A percentile compares a stretch with the other conserved stretches of the same genome.
Evolutionary conservation across 2,888 invertebrate species (phyloP).

Genomic region (Stenichneumon culpator): DNA sequence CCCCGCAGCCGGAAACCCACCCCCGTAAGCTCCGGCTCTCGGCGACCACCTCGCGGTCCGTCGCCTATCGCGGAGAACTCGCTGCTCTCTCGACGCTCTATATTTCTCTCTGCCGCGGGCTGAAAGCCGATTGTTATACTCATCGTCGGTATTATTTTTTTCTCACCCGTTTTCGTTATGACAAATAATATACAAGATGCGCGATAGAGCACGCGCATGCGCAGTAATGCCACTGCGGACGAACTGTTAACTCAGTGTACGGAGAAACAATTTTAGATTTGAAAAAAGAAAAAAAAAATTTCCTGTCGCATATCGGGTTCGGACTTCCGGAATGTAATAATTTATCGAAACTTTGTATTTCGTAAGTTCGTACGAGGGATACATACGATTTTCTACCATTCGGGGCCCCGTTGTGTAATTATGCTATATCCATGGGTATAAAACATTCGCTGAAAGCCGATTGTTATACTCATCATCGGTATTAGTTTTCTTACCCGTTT

Average conservation of each 20-base stretch:
- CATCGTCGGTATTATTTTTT: background rate
- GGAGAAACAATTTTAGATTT: slow-evolving; percentile 29
- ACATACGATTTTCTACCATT: slow-evolving; percentile 21
- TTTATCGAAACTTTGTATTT: slow-evolving; percentile 26
- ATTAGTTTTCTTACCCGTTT: background rate
- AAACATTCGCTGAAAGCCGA: slow-evolving; percentile 14
- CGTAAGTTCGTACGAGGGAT: slow-evolving; percentile 3
- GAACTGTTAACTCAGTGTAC: background rate
- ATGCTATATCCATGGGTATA: slow-evolving; percentile 9
- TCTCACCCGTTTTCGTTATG: background rate
- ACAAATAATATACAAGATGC: background rate
- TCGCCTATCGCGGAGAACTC: background rate
- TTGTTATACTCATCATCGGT: background rate
- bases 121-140: background rate
- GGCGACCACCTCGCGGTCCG: background rate
- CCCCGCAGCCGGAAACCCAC: slow-evolving; percentile 38
- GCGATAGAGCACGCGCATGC: background rate
- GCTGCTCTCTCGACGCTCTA: background rate
- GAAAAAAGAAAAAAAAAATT: background rate
- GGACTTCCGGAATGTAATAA: slow-evolving; percentile 53
- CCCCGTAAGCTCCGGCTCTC: background rate
- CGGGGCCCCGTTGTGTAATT: slow-evolving; percentile 54
- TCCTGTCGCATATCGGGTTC: background rate
- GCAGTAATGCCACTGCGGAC: background rate
- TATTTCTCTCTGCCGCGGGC: background rate